Conservation (phyloP, 2,797 vertebrate genomes). For the Darevskia mixta region DNA sequence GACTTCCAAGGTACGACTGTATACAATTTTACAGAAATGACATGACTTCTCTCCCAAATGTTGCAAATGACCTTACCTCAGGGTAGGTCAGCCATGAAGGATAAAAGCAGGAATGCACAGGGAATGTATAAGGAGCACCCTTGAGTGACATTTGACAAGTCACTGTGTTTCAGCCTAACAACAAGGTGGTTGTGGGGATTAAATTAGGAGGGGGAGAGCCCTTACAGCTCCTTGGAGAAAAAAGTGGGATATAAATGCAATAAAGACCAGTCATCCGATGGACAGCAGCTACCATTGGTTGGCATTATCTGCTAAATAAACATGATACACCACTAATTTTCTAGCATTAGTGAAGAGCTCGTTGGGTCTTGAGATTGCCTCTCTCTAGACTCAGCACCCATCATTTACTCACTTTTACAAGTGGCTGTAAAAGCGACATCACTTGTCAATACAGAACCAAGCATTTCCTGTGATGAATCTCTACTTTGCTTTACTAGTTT, state of each 20-base stretch:
- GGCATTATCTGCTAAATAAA: not conserved
- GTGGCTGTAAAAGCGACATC: conserved; percentile 1
- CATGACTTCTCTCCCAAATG: not conserved
- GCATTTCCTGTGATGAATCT: not conserved
- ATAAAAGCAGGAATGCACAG: not conserved
- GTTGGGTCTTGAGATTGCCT: not conserved
- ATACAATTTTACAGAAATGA: not conserved
- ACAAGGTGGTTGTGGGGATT: too few species aligned
- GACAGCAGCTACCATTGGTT: too few species aligned
- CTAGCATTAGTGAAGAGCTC: not conserved
- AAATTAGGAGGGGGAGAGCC: too few species aligned
- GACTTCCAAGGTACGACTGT: too few species aligned
- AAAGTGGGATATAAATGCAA: too few species aligned
- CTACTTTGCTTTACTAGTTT: not conserved
- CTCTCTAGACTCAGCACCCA: not conserved
- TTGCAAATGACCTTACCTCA: not conserved
- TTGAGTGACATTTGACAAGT: not conserved
- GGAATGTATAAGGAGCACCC: not conserved
- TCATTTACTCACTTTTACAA: conserved; percentile 3
- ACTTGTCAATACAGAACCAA: not conserved
- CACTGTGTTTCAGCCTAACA: not conserved
- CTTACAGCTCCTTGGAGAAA: too few species aligned
- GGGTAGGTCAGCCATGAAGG: not conserved
- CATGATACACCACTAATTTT: not conserved
- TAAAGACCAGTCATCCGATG: too few species aligned